phyloP scores from a whole-genome alignment of 2,888 invertebrate species.

The Drosophila lutescens region DNA sequence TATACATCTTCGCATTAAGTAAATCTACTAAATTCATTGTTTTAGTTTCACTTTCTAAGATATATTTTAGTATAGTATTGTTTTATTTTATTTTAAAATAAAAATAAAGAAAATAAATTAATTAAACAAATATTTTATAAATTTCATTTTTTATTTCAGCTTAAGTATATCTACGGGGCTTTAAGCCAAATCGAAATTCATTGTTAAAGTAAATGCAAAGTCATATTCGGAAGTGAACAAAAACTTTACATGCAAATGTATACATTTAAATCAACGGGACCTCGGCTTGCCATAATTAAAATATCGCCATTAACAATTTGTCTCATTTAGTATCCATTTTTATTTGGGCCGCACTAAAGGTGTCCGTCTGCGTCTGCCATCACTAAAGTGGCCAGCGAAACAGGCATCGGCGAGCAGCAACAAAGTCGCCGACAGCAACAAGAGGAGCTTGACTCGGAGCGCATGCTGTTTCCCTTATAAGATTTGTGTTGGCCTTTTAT shows the following conservation, averaged over 20 bases:
- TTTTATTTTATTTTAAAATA: too few relatives aligned
- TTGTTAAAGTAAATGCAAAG: too few relatives aligned
- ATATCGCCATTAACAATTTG: not conserved
- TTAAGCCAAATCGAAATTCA: too few relatives aligned
- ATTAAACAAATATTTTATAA: too few relatives aligned
- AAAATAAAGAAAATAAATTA: too few relatives aligned
- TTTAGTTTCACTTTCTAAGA: too few relatives aligned
- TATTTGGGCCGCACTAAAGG: slow-evolving; percentile 10
- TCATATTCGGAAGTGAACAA: too few relatives aligned
- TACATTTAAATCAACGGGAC: not conserved
- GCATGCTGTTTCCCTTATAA: slow-evolving; percentile 76
- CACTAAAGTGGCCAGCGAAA: slow-evolving; percentile 25
- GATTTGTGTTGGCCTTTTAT: slow-evolving; percentile 77
- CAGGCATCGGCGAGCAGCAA: slow-evolving; percentile 1
- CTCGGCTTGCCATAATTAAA: not conserved
- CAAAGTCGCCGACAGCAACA: slow-evolving; percentile 26
- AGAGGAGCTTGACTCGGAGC: slow-evolving; percentile 36
- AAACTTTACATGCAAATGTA: not conserved
- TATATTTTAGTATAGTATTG: too few relatives aligned
- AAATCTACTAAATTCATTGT: too few relatives aligned
- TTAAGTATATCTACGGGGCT: too few relatives aligned
- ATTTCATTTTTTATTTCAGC: too few relatives aligned
- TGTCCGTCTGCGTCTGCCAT: slow-evolving; percentile 15
- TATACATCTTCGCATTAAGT: too few relatives aligned
- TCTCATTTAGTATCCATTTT: not conserved